Evolutionary conservation across 2,113 vertebrate genomes (phyloP), one percentile per base, ranked within the genome.

Genomic region (Ailurus styani): DNA sequence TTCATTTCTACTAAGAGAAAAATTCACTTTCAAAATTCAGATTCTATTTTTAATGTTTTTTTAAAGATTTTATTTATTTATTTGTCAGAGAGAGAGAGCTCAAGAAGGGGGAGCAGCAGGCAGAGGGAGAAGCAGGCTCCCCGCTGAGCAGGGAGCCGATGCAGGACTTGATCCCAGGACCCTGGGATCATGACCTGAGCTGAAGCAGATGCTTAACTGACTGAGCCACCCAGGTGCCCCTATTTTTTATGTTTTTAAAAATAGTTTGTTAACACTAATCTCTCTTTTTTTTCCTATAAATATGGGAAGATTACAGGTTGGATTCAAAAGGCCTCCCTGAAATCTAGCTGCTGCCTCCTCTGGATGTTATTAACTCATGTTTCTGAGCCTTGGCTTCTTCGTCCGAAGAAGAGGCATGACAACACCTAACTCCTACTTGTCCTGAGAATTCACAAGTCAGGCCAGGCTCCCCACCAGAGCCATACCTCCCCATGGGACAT

Each of bases 401-500:
- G 11, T 78, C 78, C 60, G 42, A 89, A 60, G 60, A 52, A 83
- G 66, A 27, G 77, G n/a, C 68, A 37, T 18, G 27, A 23, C 40
- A 5, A 73, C n/a, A 66, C 52, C 68, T 31, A 60, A 83, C 66
- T 89, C 84, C n/a, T 60, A 2, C 31, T 5, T 31, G 40, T 77
- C 83, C 62, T 18, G 75, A 90, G 79, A 90, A 68, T 92, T 84
- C 40, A 37, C 77, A 93, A 97, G 88, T 97, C 96, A 96, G 8
- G 1, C 81, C 57, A 40, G 45, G 81, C 60, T 73, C 60, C 95
- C 95, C 54, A 3, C n/a, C 13, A 9, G 25, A 95, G 86, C 75
- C 81, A 72, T 29, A 70, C n/a, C 66, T 60, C 93, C 40, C 83
- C 70, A n/a, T 6, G 57, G 42, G 25, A 72, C 90, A 52, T 31